Base-by-base conservation (phyloP, 2,888 invertebrate genomes). In the Spicauda simplicius region DNA sequence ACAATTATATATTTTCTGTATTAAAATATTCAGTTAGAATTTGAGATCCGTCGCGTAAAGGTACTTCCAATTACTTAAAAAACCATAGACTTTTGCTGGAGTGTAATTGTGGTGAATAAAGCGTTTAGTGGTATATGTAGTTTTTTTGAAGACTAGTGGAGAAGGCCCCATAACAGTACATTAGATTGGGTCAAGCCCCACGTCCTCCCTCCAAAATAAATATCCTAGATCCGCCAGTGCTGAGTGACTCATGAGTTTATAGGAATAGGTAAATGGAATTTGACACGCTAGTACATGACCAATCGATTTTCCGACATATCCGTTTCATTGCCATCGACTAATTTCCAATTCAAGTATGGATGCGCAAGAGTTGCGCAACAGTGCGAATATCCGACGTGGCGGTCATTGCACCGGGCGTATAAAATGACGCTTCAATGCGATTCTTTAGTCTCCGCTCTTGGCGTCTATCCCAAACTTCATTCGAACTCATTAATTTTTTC, bases 291-390 rank as follows among this genome's bases (percentile, higher is more conserved):
- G 54, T 19, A 48, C 55, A 60, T 20, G 48, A 18, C 41, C n/a
- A 60, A 55, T 65, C 59, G 65, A 65, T 66, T 59, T 60, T 63
- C 45, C 60, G 30, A 55, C 30, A 45, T 66, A 59, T 66, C 65
- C 66, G 54, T 63, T 45, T 63, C 62, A 55, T 55, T 60, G 66
- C 66, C 60, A 55, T 60, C 66, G 54, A 18, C 60, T 66, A 60
- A 65, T 66, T 66, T 60, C 60, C 54, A 45, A 66, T 66, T 66
- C 66, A 54, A 48, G 66, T 60, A 48, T 66, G 54, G 60, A 66
- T 66, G 82, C 83, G 83, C 83, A 78, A 72, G 80, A 80, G 81
- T 86, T 83, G 82, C 80, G 82, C 80, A 86, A 84, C 77, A 81
- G 73, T 80, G 81, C 82, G 79, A 85, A 85, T 78, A 80, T 81